Conservation (phyloP, 2,113 vertebrate genomes). For the Aythya baeri region DNA sequence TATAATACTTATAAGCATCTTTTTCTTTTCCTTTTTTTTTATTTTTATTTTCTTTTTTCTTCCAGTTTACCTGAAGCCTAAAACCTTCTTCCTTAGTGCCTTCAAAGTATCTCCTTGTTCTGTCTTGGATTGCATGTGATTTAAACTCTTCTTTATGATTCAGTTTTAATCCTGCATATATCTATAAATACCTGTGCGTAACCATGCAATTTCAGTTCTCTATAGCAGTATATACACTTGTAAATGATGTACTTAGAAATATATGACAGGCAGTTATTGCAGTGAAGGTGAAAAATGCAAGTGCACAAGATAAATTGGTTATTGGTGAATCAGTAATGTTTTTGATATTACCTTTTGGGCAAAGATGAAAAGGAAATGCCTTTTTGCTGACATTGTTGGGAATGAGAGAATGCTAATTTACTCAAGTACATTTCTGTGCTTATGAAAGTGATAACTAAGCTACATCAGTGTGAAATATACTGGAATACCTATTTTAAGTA, state of each 20-base stretch:
- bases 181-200: constrained; percentile 4
- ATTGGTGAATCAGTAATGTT: background rate
- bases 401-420: constrained; percentile 29
- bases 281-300: constrained; percentile 11
- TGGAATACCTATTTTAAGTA: constrained; percentile 33
- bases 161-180: background rate
- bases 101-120: background rate
- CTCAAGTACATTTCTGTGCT: background rate
- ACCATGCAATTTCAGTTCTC: background rate
- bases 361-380: constrained; percentile 45
- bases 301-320: background rate
- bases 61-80: background rate
- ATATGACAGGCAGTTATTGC: background rate
- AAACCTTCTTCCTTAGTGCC: background rate
- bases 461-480: constrained; percentile 8
- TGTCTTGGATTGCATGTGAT: background rate
- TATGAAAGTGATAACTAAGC: constrained; percentile 48
- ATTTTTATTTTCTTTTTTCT: background rate
- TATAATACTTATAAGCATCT: background rate
- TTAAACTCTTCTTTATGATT: background rate
- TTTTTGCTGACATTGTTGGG: constrained; percentile 48
- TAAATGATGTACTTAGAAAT: constrained; percentile 3
- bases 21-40: background rate
- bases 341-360: background rate
- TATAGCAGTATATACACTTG: constrained; percentile 14